Base-by-base conservation (phyloP, 64 coral and sea anemone species). In the Hydrozoanthus tunicans region DNA sequence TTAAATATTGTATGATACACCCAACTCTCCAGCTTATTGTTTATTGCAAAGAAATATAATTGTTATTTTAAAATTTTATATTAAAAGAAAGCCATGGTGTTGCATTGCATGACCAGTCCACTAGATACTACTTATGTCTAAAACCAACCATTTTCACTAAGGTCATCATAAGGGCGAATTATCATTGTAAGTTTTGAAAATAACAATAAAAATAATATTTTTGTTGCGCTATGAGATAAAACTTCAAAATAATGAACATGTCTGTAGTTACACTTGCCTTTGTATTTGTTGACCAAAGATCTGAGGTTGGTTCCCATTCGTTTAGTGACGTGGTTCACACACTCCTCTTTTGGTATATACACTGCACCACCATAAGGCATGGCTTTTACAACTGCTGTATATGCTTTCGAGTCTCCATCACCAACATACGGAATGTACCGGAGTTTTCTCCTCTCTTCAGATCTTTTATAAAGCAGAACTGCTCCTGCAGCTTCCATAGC, bases 341-440 rank as follows among this genome's bases (percentile, higher is more conserved):
- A 96, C 12, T 96, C 94, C 25, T 93, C 91, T 86, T 96, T 96
- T 2, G 94, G 91, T 26, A 90, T 96, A 13, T 55, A 93, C 6
- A 96, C 78, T 79, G 81, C 59, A 11, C 61, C 79, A n/a, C 94
- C 91, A 93, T 96, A 96, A 0, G 86, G 89, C 59, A 69, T 58
- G 3, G 53, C 91, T 32, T 90, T 83, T 9, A 17, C 81, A 77
- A 96, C 58, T 59, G 66, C 13, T 6, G 65, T 72, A 52, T 93
- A 91, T 12, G 86, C 53, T 32, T 90, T 93, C 15, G 80, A 89
- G 43, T 96, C 86, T 3, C 94, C 91, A 93, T 96, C 94, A 12
- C 91, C 91, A 55, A 93, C 64, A 57, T 82, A 95, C 4, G 89
- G 91, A 56, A 92, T 92, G 57, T 91, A 91, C 4, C 93, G 17